Conservation (phyloP, 1,140 invertebrate genomes). For the Apis cerana region DNA sequence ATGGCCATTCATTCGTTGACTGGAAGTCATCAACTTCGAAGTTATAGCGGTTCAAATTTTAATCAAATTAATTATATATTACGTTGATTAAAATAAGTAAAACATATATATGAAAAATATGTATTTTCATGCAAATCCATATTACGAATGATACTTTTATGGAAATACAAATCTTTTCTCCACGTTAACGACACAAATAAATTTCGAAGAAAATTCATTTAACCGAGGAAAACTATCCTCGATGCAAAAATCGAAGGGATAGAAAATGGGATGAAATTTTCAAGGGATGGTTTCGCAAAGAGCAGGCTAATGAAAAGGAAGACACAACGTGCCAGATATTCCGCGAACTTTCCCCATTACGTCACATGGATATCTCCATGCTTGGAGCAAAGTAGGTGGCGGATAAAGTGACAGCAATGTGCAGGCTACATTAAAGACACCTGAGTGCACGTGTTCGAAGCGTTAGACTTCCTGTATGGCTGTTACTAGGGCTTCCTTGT, state of each 20-base stretch:
- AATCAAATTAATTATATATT: too few species aligned
- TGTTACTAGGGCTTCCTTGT: constrained; percentile 18
- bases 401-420: constrained; percentile 39
- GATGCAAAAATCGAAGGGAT: not conserved
- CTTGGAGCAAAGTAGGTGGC: constrained; percentile 28
- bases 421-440: constrained; percentile 21
- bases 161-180: not conserved
- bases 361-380: not conserved
- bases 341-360: constrained; percentile 27
- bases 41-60: too few species aligned
- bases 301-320: constrained; percentile 8
- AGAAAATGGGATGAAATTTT: not conserved
- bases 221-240: not conserved
- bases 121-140: too few species aligned
- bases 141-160: not conserved
- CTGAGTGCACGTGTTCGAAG: constrained; percentile 29
- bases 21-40: too few species aligned
- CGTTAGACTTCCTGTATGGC: constrained; percentile 1
- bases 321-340: constrained; percentile 10
- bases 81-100: too few species aligned
- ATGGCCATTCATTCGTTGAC: too few species aligned
- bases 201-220: not conserved
- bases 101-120: too few species aligned
- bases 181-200: not conserved
- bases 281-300: not conserved